A percentile compares a stretch with the other conserved stretches of the same genome.
Conservation (phyloP, 2,113 vertebrate genomes). For the Laterallus jamaicensis region DNA sequence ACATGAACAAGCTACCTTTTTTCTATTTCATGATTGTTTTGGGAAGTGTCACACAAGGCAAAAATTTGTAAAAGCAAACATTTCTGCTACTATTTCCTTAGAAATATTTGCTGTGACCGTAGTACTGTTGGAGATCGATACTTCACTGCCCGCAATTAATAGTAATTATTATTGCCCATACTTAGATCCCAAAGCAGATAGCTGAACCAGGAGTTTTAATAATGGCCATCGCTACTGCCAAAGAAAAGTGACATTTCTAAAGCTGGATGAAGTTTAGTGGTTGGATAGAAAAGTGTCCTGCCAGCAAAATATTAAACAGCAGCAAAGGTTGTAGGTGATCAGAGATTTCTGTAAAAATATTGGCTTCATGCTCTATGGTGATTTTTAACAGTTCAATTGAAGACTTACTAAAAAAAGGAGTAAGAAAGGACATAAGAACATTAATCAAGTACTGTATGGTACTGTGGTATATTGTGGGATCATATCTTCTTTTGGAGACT, state of each 20-base stretch:
- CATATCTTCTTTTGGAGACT: background rate
- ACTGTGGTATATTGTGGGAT: fast-evolving
- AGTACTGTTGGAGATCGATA: background rate
- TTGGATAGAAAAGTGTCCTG: background rate
- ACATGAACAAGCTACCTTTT: background rate
- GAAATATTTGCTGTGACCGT: background rate
- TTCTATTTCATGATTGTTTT: background rate
- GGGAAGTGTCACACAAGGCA: background rate
- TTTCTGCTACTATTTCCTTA: background rate
- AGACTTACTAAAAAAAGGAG: background rate
- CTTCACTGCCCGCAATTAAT: background rate
- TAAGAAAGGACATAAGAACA: background rate
- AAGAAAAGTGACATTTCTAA: background rate
- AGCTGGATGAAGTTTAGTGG: background rate
- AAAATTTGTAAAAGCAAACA: background rate
- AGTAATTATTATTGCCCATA: background rate
- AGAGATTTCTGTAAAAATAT: background rate
- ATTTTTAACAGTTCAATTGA: background rate
- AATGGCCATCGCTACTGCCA: background rate
- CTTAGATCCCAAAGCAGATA: background rate
- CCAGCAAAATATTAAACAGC: background rate
- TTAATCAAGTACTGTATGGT: too few relatives aligned
- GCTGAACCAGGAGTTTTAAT: background rate
- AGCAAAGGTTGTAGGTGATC: background rate
- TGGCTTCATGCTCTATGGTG: background rate